Conservation (phyloP, 2,888 invertebrate genomes). For the Imbricaverruca yamaguchii region DNA sequence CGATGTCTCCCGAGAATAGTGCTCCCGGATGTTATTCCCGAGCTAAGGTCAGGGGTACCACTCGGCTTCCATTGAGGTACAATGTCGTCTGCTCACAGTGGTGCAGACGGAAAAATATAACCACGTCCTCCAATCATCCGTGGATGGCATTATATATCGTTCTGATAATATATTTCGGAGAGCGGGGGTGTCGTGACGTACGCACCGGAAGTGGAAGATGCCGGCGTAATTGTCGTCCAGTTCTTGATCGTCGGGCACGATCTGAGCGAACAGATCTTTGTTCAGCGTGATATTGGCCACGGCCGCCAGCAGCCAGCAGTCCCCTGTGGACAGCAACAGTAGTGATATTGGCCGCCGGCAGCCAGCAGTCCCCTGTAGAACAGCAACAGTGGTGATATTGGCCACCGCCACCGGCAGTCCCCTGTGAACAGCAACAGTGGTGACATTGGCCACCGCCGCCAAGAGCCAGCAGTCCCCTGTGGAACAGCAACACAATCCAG, state of each 20-base stretch:
- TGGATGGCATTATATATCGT: too few relatives aligned
- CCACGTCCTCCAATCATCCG: too few relatives aligned
- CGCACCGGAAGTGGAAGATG: constrained; percentile 37
- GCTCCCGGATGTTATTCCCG: too few relatives aligned
- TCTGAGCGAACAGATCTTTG: constrained; percentile 45
- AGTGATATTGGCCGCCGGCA: constrained; percentile 37
- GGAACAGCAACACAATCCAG: neutral
- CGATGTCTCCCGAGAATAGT: too few relatives aligned
- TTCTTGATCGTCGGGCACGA: constrained; percentile 48
- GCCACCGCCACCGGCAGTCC: constrained; percentile 46
- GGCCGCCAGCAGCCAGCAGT: constrained; percentile 48
- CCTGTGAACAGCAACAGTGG: constrained; percentile 37
- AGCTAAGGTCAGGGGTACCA: too few relatives aligned
- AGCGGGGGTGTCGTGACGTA: too few relatives aligned
- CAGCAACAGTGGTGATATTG: neutral
- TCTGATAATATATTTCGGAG: too few relatives aligned
- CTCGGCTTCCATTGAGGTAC: too few relatives aligned
- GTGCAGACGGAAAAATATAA: too few relatives aligned
- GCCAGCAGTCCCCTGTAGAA: constrained; percentile 46
- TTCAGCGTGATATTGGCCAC: constrained; percentile 47
- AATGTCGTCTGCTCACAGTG: too few relatives aligned
- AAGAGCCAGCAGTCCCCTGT: constrained; percentile 48
- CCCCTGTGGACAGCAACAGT: constrained; percentile 38
- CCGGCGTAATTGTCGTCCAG: constrained; percentile 48
- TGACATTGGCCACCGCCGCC: constrained; percentile 39